A percentile compares a stretch with the other conserved stretches of the same genome.
Evolutionary conservation across 35 echinoderm and acorn worm species (phyloP).

Genomic region (Nesometra sesokonis): DNA sequence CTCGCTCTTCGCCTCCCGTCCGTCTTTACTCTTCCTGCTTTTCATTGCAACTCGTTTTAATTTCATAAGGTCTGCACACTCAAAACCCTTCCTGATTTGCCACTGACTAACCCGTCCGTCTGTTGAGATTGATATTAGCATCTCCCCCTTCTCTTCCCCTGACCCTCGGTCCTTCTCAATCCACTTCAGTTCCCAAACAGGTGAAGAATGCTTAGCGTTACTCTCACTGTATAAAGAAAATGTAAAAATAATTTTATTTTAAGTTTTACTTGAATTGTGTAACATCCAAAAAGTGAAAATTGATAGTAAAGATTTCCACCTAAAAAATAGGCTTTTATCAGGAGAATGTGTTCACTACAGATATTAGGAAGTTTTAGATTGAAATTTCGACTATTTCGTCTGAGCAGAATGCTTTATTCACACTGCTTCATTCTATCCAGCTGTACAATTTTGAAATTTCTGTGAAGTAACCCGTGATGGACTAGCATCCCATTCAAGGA

Average conservation of each 20-base stretch:
- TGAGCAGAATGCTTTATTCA: too few relatives aligned
- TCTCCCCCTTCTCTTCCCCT: conserved; percentile 73
- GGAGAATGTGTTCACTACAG: too few relatives aligned
- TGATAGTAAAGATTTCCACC: too few relatives aligned
- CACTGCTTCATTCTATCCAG: too few relatives aligned
- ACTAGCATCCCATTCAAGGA: too few relatives aligned
- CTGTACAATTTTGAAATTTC: too few relatives aligned
- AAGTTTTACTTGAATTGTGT: too few relatives aligned
- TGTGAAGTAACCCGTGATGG: too few relatives aligned
- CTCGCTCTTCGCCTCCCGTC: conserved; percentile 67
- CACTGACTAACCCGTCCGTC: conserved; percentile 96
- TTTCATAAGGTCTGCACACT: conserved; percentile 97
- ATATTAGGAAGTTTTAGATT: too few relatives aligned
- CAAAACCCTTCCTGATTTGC: conserved; percentile 99
- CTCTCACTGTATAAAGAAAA: conserved; percentile 59
- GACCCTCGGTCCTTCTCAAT: conserved; percentile 90
- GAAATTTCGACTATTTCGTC: too few relatives aligned
- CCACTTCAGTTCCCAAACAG: conserved; percentile 98
- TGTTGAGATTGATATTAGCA: conserved; percentile 85
- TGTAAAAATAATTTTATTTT: not conserved
- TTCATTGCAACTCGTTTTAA: conserved; percentile 81
- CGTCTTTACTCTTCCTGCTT: conserved; percentile 50
- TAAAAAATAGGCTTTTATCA: too few relatives aligned
- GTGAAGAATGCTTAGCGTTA: conserved; percentile 69
- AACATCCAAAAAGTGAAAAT: too few relatives aligned